A percentile compares a stretch with the other conserved stretches of the same genome.
These are phyloP conservation scores for Terrapene triunguis DNA, from an alignment of 2,113 vertebrate genomes.

Conservation along the genomic window DNA sequence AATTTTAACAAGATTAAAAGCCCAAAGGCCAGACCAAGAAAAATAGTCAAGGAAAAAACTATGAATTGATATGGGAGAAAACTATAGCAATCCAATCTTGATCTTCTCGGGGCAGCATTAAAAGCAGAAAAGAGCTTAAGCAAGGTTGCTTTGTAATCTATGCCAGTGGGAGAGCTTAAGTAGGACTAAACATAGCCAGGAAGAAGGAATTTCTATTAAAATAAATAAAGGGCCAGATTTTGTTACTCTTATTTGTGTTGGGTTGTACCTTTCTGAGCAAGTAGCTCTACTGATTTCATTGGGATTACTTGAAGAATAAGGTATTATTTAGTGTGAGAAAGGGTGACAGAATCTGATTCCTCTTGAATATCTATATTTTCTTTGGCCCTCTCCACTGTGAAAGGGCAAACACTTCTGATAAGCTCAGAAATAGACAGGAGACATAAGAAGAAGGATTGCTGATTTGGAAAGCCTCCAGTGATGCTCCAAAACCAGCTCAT, in stretches of 20 bases:
- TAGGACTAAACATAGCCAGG: background rate
- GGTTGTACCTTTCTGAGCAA: background rate
- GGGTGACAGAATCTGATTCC: background rate
- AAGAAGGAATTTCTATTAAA: constrained; percentile 14
- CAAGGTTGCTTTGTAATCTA: background rate
- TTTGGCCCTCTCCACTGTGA: background rate
- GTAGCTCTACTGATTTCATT: background rate
- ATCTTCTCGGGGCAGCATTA: background rate
- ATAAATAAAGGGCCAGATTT: background rate
- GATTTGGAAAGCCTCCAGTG: background rate
- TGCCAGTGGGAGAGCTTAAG: background rate
- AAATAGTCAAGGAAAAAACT: background rate
- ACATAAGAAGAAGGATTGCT: background rate
- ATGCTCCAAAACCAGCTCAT: background rate
- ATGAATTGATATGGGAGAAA: constrained; percentile 21
- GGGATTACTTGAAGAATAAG: background rate
- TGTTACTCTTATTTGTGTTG: background rate
- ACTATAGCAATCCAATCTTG: background rate
- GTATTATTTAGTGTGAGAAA: background rate
- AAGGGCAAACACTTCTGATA: background rate
- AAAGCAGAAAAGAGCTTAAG: background rate
- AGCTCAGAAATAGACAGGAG: background rate
- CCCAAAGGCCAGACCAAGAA: background rate
- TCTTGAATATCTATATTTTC: background rate
- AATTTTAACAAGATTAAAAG: background rate